phyloP scores from a whole-genome alignment of 2,113 vertebrate species.

The pig (Sus scrofa) region DNA sequence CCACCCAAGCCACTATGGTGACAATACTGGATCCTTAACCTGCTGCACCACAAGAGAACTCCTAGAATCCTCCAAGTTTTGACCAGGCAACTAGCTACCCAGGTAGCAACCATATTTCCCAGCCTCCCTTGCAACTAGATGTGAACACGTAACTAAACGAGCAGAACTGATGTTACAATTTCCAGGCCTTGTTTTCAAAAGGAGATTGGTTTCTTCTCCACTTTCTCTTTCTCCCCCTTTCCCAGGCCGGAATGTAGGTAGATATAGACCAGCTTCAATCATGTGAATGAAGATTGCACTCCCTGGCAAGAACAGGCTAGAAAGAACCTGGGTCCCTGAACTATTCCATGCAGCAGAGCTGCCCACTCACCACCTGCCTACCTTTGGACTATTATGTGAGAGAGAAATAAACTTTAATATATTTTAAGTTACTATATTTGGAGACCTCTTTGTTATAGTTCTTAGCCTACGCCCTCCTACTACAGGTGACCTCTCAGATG shows the following conservation, averaged over 20 bases:
- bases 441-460: not conserved
- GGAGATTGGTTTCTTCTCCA: too few relatives aligned
- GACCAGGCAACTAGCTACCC: not conserved
- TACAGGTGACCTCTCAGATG: not conserved
- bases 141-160: too few relatives aligned
- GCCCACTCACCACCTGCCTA: not conserved
- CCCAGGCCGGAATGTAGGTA: not conserved
- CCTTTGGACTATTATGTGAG: not conserved
- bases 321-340: not conserved
- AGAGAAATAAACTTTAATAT: not conserved
- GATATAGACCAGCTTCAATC: not conserved
- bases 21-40: too few relatives aligned
- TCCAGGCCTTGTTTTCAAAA: too few relatives aligned
- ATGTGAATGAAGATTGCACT: not conserved
- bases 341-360: not conserved
- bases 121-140: not conserved
- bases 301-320: not conserved
- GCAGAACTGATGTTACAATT: too few relatives aligned
- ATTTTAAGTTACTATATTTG: constrained; percentile 11
- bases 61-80: not conserved
- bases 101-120: not conserved
- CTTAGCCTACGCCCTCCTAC: not conserved
- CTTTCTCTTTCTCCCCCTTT: not conserved
- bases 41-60: too few relatives aligned
- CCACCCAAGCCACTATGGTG: too few relatives aligned